Conservation (phyloP, 1,140 invertebrate species). For the Dufourea novaeangliae region DNA sequence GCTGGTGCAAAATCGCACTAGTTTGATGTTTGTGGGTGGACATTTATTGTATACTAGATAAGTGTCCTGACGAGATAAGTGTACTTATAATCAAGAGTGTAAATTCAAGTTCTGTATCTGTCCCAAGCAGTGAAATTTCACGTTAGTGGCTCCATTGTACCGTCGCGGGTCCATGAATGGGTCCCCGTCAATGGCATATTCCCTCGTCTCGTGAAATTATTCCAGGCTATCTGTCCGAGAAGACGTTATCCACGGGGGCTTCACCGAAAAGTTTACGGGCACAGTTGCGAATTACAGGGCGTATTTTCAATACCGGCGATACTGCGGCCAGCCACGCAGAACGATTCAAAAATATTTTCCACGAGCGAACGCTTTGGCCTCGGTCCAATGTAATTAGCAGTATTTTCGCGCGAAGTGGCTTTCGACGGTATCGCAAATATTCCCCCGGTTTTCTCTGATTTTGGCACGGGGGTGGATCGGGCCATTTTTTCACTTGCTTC, state of each 20-base stretch:
- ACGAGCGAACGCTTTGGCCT: conserved; percentile 39
- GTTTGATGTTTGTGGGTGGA: no score
- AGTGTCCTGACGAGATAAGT: no score
- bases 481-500: not conserved
- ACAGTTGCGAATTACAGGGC: conserved; percentile 14
- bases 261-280: conserved; percentile 21
- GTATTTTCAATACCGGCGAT: conserved; percentile 48
- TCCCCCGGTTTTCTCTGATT: conserved; percentile 49
- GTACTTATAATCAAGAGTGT: no score
- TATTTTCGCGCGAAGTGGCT: conserved; percentile 57
- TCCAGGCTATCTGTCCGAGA: not conserved
- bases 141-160: not conserved
- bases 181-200: not conserved
- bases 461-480: conserved; percentile 38
- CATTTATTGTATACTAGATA: no score
- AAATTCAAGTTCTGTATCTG: no score
- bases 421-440: conserved; percentile 58
- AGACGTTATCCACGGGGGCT: conserved; percentile 17
- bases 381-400: conserved; percentile 62
- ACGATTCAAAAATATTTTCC: conserved; percentile 61
- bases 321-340: conserved; percentile 33
- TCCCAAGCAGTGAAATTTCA: no score
- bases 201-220: not conserved
- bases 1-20: no score
- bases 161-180: not conserved